Evolutionary conservation across 2,797 vertebrate species (phyloP), one percentile per base, ranked within the genome.

Genomic region (Hafferia zeledoni): DNA sequence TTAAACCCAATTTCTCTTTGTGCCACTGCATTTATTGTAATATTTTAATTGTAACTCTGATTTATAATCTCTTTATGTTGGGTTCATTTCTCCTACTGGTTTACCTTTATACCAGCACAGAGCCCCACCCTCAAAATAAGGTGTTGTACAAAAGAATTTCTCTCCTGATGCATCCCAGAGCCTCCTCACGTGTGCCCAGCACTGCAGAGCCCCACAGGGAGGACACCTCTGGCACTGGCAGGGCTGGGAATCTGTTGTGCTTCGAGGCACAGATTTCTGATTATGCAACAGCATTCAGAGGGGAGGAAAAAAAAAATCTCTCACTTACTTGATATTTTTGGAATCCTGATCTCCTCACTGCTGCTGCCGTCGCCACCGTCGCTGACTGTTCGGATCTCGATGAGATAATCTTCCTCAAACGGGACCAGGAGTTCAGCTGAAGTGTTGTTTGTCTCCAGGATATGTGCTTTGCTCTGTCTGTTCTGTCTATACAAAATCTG

Each of bases 401-500:
- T 98, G 84, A 99, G 96, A 97, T 99, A 98, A 97, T 98, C 98
- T 82, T 99, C 98, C 91, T 98, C 98, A 16, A 98, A 97, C 1
- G 98, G 98, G 53, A 98, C 97, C 68, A 98, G 98, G 24, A 99
- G 98, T 95, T 99, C 99, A 90, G 98, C 98, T 6, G 98, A 99
- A 47, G 98, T 99, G 89, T 98, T 98, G 94, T 99, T 99, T 92
- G 98, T 99, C 97, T 99, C 98, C 95, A 99, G 93, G 37, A 99
- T 93, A 12, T 98, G 97, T 7, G 97, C 97, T 90, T 97, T 97
- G 72, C 98, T 97, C 23, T 98, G 98, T 98, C 98, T 98, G 96
- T 98, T 99, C 96, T 99, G 98, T n/a, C 98, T 98, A 80, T 98
- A 99, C n/a, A 98, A 96, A 78, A 99, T 98, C 99, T 99, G 85